These are phyloP conservation scores for Poeciliopsis infans DNA, from an alignment of 2,797 vertebrate genomes.

Conservation along the genomic window DNA sequence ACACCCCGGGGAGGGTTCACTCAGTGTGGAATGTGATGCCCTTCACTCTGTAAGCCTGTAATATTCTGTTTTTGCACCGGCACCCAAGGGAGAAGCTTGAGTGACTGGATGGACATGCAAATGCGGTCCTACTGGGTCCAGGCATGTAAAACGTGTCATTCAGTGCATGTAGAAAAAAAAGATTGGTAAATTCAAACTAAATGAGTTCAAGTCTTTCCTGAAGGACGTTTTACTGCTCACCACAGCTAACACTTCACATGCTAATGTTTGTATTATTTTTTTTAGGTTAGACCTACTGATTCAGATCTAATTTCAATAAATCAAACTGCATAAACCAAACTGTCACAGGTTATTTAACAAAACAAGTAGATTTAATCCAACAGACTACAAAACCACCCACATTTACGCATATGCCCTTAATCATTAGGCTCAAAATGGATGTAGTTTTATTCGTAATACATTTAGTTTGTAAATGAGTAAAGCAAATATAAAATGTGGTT, in stretches of 20 bases:
- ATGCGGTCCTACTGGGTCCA: neutral
- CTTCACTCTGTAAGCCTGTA: slow-evolving; percentile 57
- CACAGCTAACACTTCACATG: neutral
- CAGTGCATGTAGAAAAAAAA: too few species aligned
- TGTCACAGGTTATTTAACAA: neutral
- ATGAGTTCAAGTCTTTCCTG: neutral
- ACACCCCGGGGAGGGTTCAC: slow-evolving; percentile 14
- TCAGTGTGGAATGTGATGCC: slow-evolving; percentile 50
- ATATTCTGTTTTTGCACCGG: slow-evolving; percentile 52
- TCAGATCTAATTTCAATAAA: neutral
- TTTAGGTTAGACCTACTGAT: neutral
- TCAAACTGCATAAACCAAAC: neutral
- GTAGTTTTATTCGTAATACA: neutral
- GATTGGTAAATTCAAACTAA: neutral
- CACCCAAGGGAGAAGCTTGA: slow-evolving; percentile 27
- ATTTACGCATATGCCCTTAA: neutral
- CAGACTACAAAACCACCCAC: neutral
- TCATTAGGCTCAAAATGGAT: neutral
- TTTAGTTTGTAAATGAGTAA: neutral
- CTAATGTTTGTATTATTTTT: neutral
- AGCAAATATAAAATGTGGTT: neutral
- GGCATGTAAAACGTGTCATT: neutral
- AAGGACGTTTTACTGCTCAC: neutral
- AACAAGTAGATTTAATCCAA: neutral
- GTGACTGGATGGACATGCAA: slow-evolving; percentile 1